A percentile compares a stretch with the other conserved stretches of the same genome.
Evolutionary conservation across 2,888 invertebrate genomes (phyloP).

Genomic region (Aporophyla nigra): DNA sequence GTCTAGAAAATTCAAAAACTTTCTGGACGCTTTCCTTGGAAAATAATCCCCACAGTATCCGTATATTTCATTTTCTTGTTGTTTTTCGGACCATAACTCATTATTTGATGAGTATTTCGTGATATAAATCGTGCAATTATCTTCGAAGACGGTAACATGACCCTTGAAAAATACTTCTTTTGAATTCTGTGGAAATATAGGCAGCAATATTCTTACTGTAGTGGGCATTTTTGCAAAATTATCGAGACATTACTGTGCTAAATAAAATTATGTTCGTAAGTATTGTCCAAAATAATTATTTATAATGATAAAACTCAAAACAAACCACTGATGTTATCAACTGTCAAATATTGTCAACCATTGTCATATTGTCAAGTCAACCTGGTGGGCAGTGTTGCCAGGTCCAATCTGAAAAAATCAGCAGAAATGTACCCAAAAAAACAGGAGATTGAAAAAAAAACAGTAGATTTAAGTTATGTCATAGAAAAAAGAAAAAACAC

Average conservation of each 20-base stretch:
- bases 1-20: conserved; percentile 69
- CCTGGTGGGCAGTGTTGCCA: no score
- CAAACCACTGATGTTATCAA: conserved; percentile 8
- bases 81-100: conserved; percentile 60
- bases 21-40: conserved; percentile 50
- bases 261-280: neutral
- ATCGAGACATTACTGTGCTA: neutral
- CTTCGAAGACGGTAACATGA: conserved; percentile 65
- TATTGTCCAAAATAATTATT: neutral
- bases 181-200: conserved; percentile 65
- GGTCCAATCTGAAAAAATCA: no score
- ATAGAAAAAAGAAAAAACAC: no score
- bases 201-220: conserved; percentile 77
- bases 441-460: no score
- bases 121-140: conserved; percentile 75
- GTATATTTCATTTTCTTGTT: conserved; percentile 70
- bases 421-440: no score
- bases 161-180: conserved; percentile 78
- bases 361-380: no score
- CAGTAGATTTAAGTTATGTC: no score
- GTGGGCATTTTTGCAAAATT: conserved; percentile 49
- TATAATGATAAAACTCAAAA: neutral
- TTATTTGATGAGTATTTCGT: conserved; percentile 72
- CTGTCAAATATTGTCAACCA: neutral
- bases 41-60: conserved; percentile 72